Base-by-base conservation (phyloP, 2,797 vertebrate genomes). In the Carapus acus region DNA sequence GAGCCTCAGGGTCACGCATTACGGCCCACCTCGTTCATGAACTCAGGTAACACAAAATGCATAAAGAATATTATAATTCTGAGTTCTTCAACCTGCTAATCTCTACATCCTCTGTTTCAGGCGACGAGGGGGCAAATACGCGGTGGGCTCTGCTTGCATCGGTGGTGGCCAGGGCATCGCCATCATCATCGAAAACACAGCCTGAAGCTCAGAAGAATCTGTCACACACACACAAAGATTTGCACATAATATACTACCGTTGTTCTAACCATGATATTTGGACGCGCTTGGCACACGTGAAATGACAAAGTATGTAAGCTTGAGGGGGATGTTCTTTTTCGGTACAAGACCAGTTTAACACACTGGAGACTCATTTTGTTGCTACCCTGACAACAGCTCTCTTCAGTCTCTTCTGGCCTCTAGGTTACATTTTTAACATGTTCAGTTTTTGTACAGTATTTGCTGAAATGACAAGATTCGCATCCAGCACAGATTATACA, bases 101-200 rank as follows among this genome's bases (percentile, higher is more conserved):
- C n/a, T n/a, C n/a, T n/a, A n/a, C n/a, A n/a, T n/a, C 50, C 71
- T 4, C 67, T 49, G 58, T 51, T 76, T 5, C 74, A 99, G 96
- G 79, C 90, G 94, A 15, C 90, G 90, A 3, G 87, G 91, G 2
- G 94, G 92, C 18, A 96, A 91, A 48, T 98, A 96, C 0, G 96
- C 91, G 0, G 79, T 98, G 0, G 96, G 96, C 1, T 97, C 96
- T 0, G 96, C 96, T 23, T 99, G 96, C 77, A 98, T 98, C 1
- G 96, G 96, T 0, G 96, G 96, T 0, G 96, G 96, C 38, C 96
- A 98, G 54, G 96, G 96, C 7, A 96, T 99, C 0, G 94, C 96
- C 1, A 20, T 98, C 46, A 48, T 99, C 72, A 69, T 99, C 6
- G 88, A 99, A 83, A 94, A 46, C 83, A 49, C 58, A 71, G 63